Conservation (phyloP, 2,797 vertebrate genomes). For the Eupleurogrammus muticus region DNA sequence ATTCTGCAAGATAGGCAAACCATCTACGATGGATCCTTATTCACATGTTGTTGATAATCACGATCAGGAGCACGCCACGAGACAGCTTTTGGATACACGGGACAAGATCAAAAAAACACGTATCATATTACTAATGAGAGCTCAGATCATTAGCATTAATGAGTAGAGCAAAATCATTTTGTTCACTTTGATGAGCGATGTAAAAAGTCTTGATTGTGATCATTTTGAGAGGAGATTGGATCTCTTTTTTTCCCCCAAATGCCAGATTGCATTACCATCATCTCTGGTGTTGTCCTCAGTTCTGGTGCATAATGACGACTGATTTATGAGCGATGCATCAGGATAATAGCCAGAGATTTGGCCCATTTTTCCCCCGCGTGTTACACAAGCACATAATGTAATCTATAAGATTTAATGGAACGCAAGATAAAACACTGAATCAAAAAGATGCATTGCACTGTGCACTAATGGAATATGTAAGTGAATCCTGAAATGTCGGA, state of each 20-base stretch:
- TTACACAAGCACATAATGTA: constrained; percentile 66
- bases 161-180: constrained; percentile 78
- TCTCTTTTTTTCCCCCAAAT: constrained; percentile 57
- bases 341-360: constrained; percentile 66
- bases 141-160: constrained; percentile 77
- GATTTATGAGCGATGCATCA: constrained; percentile 71
- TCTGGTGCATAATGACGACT: constrained; percentile 65
- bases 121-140: constrained; percentile 75
- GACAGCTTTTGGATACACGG: constrained; percentile 47
- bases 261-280: constrained; percentile 74
- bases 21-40: constrained; percentile 39
- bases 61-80: constrained; percentile 49
- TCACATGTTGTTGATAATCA: constrained; percentile 71
- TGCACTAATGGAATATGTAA: constrained; percentile 78
- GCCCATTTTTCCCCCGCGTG: constrained; percentile 26
- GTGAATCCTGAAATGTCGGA: constrained; percentile 75
- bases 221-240: constrained; percentile 70
- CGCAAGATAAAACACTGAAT: constrained; percentile 72
- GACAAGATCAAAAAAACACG: constrained; percentile 62
- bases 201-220: constrained; percentile 78
- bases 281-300: constrained; percentile 52
- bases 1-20: constrained; percentile 51
- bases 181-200: constrained; percentile 79
- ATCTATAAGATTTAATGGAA: constrained; percentile 74
- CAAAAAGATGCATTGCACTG: constrained; percentile 68